Evolutionary conservation across 64 coral and sea anemone genomes (phyloP).

Genomic region (Montipora cactus): DNA sequence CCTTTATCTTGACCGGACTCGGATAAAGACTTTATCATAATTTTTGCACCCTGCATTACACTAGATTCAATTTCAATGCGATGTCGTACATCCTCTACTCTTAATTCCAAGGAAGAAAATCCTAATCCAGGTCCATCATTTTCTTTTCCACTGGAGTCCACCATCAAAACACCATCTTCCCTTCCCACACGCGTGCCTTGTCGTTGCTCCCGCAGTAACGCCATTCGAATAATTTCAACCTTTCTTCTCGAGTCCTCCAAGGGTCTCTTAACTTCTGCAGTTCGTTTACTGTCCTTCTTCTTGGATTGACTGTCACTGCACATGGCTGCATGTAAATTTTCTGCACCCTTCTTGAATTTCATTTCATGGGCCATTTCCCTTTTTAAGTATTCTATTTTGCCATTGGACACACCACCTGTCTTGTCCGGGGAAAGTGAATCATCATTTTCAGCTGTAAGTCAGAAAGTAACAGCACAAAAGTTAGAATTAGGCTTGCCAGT

Average conservation of each 20-base stretch:
- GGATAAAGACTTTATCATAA: conserved; percentile 83
- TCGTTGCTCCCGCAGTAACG: conserved; percentile 92
- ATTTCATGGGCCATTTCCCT: conserved; percentile 95
- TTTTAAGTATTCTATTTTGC: conserved; percentile 73
- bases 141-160: conserved; percentile 61
- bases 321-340: conserved; percentile 89
- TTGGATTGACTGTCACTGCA: conserved; percentile 78
- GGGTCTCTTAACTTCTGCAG: conserved; percentile 96
- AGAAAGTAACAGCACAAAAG: background rate
- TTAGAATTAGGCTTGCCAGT: too few relatives aligned
- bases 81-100: conserved; percentile 82
- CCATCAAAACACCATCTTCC: conserved; percentile 62
- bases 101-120: conserved; percentile 67
- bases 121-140: conserved; percentile 69
- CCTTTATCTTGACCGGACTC: conserved; percentile 81
- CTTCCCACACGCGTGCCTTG: conserved; percentile 28
- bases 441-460: conserved; percentile 63
- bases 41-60: conserved; percentile 83
- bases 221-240: conserved; percentile 98
- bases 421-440: conserved; percentile 57
- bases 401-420: conserved; percentile 56
- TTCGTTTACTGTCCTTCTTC: conserved; percentile 88
- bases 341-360: conserved; percentile 96
- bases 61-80: conserved; percentile 92
- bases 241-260: conserved; percentile 97